phyloP scores from a whole-genome alignment of 1,140 invertebrate genomes.

The Drosophila asahinai region DNA sequence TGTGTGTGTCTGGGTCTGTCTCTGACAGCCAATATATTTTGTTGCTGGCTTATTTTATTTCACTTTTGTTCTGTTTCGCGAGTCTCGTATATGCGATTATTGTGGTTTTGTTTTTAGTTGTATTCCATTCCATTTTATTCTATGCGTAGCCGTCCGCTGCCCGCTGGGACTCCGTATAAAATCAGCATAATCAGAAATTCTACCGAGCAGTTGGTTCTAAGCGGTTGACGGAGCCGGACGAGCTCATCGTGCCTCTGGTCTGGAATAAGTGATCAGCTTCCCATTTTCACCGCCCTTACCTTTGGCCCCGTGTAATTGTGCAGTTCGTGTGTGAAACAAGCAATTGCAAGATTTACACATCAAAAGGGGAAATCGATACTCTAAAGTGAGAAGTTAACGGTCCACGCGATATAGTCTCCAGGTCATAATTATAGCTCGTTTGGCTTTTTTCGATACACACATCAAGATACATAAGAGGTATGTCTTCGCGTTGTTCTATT shows the following conservation, averaged over 20 bases:
- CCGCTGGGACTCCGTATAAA: slow-evolving; percentile 68
- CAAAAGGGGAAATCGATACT: slow-evolving; percentile 11
- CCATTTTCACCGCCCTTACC: slow-evolving; percentile 2
- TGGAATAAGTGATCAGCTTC: slow-evolving; percentile 30
- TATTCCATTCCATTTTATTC: slow-evolving; percentile 67
- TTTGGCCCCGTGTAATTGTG: slow-evolving; percentile 59
- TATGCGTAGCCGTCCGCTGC: slow-evolving; percentile 63
- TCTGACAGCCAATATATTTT: slow-evolving; percentile 54
- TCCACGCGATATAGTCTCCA: neutral
- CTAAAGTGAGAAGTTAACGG: slow-evolving; percentile 13
- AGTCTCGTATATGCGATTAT: slow-evolving; percentile 59
- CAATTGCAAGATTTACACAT: slow-evolving; percentile 72
- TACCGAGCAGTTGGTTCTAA: slow-evolving; percentile 79
- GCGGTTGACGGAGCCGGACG: slow-evolving; percentile 66
- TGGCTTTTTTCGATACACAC: neutral
- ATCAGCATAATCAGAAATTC: slow-evolving; percentile 83
- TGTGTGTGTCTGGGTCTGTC: slow-evolving; percentile 10
- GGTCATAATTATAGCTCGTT: slow-evolving; percentile 9
- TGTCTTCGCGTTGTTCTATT: slow-evolving; percentile 31
- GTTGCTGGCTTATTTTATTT: slow-evolving; percentile 50
- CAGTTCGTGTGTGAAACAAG: slow-evolving; percentile 30
- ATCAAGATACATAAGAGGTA: slow-evolving; percentile 29
- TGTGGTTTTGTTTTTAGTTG: slow-evolving; percentile 61
- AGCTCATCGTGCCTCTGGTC: slow-evolving; percentile 40
- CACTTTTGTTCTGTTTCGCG: slow-evolving; percentile 77